Evolutionary conservation across 2,113 vertebrate species (phyloP), one percentile per base, ranked within the genome.

Genomic region (Phylloscopus trochiloides): DNA sequence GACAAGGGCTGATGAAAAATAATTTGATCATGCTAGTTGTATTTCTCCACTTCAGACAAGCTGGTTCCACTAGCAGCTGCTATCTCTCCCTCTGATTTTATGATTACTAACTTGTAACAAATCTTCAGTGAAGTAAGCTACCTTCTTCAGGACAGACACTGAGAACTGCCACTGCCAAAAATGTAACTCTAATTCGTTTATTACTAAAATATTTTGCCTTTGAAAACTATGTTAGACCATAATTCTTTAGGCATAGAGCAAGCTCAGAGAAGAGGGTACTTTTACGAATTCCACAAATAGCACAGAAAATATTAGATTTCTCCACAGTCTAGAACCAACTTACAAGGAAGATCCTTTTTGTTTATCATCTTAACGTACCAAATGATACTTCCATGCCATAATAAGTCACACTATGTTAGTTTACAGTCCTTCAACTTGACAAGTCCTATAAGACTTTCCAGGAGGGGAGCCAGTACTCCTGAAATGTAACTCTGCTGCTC

Each of bases 21-120:
- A 55, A 65, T 48, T 78, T 15, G 0, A 54, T 61, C 38, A 12
- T 2, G 5, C 9, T 21, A 58, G 25, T 6, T 4, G 0, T 26
- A 32, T 28, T 78, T 72, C 50, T 68, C 34, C 25, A 63, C 45
- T 88, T 76, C 6, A 58, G 47, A 80, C 14, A 66, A 43, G 6
- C 3, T 21, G 21, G 26, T 55, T 36, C 54, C 43, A 47, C 26
- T 42, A 47, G 42, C 12, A 62, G 62, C 22, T 3, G 4, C 32
- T 15, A 5, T 14, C 1, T 26, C 18, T 7, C 34, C 7, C 48
- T 52, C 54, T 6, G 25, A 75, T 62, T 91, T 86, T 50, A 74
- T 0, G 1, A 62, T 32, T 22, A 76, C 9, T 42, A 76, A 45
- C 42, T 72, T 11, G 15, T 19, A 85, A 58, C 14, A 72, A n/a